A percentile compares a stretch with the other conserved stretches of the same genome.
These are phyloP conservation scores for Anseranas semipalmata DNA, from an alignment of 2,113 vertebrate genomes.

Conservation along the genomic window DNA sequence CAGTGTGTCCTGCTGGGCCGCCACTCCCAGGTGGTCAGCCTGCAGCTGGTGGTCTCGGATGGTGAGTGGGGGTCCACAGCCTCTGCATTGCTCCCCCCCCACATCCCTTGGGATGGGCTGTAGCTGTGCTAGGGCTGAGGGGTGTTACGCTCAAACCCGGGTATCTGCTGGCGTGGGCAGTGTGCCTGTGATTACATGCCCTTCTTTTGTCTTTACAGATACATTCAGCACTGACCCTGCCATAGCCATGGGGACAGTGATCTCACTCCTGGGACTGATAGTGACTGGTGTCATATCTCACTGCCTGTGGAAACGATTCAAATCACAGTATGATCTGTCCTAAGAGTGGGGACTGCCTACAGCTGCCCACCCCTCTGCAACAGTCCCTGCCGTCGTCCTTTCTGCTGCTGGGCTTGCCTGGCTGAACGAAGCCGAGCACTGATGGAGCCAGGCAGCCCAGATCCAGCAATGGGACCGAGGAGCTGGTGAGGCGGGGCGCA, in stretches of 20 bases:
- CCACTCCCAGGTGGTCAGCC: not conserved
- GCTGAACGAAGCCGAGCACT: fast-evolving
- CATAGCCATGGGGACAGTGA: not conserved
- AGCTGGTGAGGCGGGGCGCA: not conserved
- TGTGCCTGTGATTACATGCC: fast-evolving
- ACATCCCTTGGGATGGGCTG: fast-evolving
- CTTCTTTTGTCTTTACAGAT: not conserved
- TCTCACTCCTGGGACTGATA: constrained; percentile 33
- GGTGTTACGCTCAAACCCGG: fast-evolving
- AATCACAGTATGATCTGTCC: not conserved
- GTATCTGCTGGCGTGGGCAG: not conserved
- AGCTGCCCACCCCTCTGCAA: fast-evolving
- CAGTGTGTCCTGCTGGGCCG: not conserved
- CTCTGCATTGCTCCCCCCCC: too few species aligned
- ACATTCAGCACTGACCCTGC: fast-evolving
- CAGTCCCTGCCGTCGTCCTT: not conserved
- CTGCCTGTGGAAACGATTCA: constrained; percentile 20
- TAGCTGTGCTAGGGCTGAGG: not conserved
- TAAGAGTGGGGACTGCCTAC: not conserved
- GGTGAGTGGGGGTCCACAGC: not conserved
- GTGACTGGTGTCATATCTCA: not conserved
- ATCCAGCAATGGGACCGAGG: fast-evolving
- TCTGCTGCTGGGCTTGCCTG: fast-evolving
- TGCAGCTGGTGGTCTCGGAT: not conserved
- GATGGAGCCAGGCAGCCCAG: not conserved